Percentiles rank a stretch among this genome's conserved stretches.
phyloP scores from a whole-genome alignment of 2,797 vertebrate species.

The Falco concolor region DNA sequence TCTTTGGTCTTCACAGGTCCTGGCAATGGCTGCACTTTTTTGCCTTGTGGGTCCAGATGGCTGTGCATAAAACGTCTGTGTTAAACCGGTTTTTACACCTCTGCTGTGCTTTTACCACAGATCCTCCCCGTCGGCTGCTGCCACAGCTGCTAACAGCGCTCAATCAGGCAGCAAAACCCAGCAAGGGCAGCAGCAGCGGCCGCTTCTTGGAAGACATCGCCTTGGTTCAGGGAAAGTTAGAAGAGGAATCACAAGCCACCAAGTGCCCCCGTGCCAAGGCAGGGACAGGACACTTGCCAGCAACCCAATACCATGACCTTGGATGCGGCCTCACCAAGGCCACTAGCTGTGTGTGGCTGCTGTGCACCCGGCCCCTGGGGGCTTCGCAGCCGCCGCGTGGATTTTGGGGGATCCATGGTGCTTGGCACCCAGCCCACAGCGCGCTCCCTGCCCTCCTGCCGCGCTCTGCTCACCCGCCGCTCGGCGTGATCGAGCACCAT shows the following conservation, averaged over 20 bases:
- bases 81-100: not conserved
- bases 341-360: rapidly evolving
- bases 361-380: not conserved
- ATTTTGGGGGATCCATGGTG: not conserved
- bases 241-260: not conserved
- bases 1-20: not conserved
- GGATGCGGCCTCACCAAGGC: not conserved
- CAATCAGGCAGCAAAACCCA: not conserved
- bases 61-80: not conserved
- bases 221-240: not conserved
- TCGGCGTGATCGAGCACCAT: rapidly evolving
- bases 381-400: rapidly evolving
- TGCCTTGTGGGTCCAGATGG: rapidly evolving
- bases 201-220: not conserved
- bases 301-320: not conserved
- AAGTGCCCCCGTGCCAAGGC: rapidly evolving
- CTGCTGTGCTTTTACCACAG: not conserved
- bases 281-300: rapidly evolving
- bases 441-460: rapidly evolving
- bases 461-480: rapidly evolving
- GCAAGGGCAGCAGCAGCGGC: rapidly evolving
- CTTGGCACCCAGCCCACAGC: rapidly evolving
- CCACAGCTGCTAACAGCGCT: not conserved
- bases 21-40: rapidly evolving
- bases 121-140: rapidly evolving